Base-by-base conservation (phyloP, 2,888 invertebrate species). In the Drosophila fulvimacula region DNA sequence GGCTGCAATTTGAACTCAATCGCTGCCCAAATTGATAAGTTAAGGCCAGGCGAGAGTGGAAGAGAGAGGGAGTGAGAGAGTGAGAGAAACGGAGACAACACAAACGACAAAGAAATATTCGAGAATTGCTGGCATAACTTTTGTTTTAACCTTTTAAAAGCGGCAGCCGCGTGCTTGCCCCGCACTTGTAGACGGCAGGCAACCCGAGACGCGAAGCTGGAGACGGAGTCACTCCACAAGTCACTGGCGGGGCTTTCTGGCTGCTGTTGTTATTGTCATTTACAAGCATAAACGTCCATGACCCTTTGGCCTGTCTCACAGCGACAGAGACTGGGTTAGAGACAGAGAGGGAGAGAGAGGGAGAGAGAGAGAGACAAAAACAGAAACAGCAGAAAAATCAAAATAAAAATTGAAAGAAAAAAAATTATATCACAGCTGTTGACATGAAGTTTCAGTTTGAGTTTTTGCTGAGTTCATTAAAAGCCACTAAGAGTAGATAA, bases 241-340 rank as follows among this genome's bases (percentile, higher is more conserved):
- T 30, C 27, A 7, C 27, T 30, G 27, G 27, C 27, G 27, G 27
- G 27, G 27, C 65, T 32, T 27, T 38, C 38, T 42, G 51, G 57
- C 44, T 73, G 49, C 27, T 74, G 70, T 67, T 56, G 24, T 49
- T 38, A 41, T 67, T 82, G 79, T 81, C 83, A 78, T 79, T 83
- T 88, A 86, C 88, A 81, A 78, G 82, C 82, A 69, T 79, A 86
- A 88, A 86, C 84, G 84, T 86, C 84, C 84, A 57, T 88, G 84
- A 85, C 86, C 88, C 88, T 85, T 79, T 86, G 88, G 86, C 86
- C 88, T 69, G 88, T 62, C 82, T 59, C 56, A 68, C 62, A 58
- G 68, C 51, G 38, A 42, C 63, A 21, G 46, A 52, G 67, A 32
- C 53, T 56, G 42, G 55, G 39, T 21, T 17, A 24, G 19, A 53